phyloP scores from a whole-genome alignment of 2,888 invertebrate species.

The Agrotis puta region DNA sequence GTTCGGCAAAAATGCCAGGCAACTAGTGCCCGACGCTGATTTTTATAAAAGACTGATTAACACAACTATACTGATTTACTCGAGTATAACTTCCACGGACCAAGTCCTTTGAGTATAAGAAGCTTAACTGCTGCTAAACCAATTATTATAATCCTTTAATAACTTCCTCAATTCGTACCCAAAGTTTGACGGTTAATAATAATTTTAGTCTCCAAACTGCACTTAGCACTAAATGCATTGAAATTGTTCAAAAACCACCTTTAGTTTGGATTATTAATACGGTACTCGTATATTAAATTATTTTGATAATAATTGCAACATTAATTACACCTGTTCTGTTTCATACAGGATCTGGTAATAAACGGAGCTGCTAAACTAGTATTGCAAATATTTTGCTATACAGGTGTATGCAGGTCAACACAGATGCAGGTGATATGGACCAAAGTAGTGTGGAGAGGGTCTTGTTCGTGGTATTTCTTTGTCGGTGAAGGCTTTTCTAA shows the following conservation, averaged over 20 bases:
- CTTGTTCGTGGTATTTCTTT: background rate
- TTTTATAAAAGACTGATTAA: too few species aligned
- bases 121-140: background rate
- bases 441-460: constrained; percentile 22
- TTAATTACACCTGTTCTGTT: constrained; percentile 37
- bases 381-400: constrained; percentile 38
- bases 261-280: constrained; percentile 19
- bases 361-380: constrained; percentile 36
- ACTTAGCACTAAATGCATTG: constrained; percentile 1
- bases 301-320: constrained; percentile 29
- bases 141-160: background rate
- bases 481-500: background rate
- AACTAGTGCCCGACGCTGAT: too few species aligned
- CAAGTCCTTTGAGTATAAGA: background rate
- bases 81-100: too few species aligned
- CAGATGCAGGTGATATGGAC: too few species aligned
- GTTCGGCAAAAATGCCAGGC: too few species aligned
- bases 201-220: constrained; percentile 11
- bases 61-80: too few species aligned
- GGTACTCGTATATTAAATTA: background rate
- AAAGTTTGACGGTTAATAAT: background rate
- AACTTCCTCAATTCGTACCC: background rate
- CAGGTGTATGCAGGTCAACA: too few species aligned
- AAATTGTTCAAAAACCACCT: constrained; percentile 26
- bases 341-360: constrained; percentile 19